Percentiles rank a stretch among this genome's conserved stretches.
These are phyloP conservation scores for Hypothenemus hampei DNA, from an alignment of 1,140 invertebrate genomes.

Conservation along the genomic window DNA sequence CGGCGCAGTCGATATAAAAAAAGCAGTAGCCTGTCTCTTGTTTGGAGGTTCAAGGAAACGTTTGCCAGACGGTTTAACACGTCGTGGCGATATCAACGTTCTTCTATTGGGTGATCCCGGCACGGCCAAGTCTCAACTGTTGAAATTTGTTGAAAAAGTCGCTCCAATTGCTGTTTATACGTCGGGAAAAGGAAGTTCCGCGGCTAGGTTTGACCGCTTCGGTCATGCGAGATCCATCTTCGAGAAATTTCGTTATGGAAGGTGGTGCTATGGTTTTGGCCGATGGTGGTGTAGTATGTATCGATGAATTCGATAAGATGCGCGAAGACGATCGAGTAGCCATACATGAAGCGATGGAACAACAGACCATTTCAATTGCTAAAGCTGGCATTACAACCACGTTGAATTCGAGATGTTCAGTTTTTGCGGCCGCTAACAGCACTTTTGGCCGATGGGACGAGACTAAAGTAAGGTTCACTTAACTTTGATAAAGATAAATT, in stretches of 20 bases:
- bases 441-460: conserved; percentile 99
- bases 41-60: conserved; percentile 91
- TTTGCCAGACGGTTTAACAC: conserved; percentile 89
- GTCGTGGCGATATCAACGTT: conserved; percentile 96
- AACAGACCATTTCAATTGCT: conserved; percentile 99
- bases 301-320: conserved; percentile 99
- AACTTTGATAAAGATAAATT: neutral
- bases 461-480: conserved; percentile 56
- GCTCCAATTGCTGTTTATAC: conserved; percentile 97
- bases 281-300: conserved; percentile 98
- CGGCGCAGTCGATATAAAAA: conserved; percentile 93
- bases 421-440: conserved; percentile 97
- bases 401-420: conserved; percentile 95
- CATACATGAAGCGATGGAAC: conserved; percentile 99
- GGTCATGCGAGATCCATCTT: conserved; percentile 87
- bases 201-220: conserved; percentile 98
- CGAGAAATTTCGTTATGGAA: conserved; percentile 98
- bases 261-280: conserved; percentile 99
- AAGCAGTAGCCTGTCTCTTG: conserved; percentile 91
- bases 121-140: conserved; percentile 95
- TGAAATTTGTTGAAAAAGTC: conserved; percentile 97
- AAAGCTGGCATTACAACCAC: conserved; percentile 99
- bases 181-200: conserved; percentile 95
- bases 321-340: conserved; percentile 97
- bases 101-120: conserved; percentile 96